Evolutionary conservation across 2,797 vertebrate genomes (phyloP).

Genomic region (Orestias chungarensis): DNA sequence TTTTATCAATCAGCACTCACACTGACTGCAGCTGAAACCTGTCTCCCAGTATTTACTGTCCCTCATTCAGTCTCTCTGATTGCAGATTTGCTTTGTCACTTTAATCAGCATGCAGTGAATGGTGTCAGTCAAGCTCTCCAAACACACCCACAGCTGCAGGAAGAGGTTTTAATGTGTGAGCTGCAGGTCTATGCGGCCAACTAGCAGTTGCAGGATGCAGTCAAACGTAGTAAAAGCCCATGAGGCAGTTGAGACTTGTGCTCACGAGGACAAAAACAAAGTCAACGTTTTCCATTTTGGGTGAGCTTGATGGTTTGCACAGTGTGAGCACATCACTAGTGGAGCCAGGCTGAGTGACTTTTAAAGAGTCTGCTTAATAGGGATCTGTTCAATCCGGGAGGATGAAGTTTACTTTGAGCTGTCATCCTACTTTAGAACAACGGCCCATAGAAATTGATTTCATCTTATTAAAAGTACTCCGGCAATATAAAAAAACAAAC

Average conservation of each 20-base stretch:
- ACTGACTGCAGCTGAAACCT: slow-evolving; percentile 41
- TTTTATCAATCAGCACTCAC: slow-evolving; percentile 44
- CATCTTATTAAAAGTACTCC: neutral
- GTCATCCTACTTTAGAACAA: neutral
- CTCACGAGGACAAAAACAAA: slow-evolving; percentile 42
- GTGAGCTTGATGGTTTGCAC: slow-evolving; percentile 49
- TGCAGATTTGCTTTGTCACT: slow-evolving; percentile 28
- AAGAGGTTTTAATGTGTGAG: slow-evolving; percentile 42
- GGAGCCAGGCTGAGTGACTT: slow-evolving; percentile 47
- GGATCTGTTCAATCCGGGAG: slow-evolving; percentile 41
- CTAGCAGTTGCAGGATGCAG: slow-evolving; percentile 54
- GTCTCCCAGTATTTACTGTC: slow-evolving; percentile 7
- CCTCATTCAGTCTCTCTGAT: slow-evolving; percentile 18
- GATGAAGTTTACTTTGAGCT: slow-evolving; percentile 7
- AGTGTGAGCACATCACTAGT: neutral
- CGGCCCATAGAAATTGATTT: neutral
- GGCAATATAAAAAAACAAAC: neutral
- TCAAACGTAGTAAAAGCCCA: slow-evolving; percentile 61
- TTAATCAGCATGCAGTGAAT: slow-evolving; percentile 44
- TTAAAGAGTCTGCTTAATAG: slow-evolving; percentile 37
- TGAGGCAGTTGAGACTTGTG: slow-evolving; percentile 70
- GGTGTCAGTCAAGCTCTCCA: slow-evolving; percentile 7
- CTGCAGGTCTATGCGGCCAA: slow-evolving; percentile 50
- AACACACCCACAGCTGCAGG: slow-evolving; percentile 30
- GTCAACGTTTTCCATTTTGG: slow-evolving; percentile 66